These are phyloP conservation scores for Terebella lapidaria DNA, from an alignment of 2,888 invertebrate genomes.

Conservation along the genomic window DNA sequence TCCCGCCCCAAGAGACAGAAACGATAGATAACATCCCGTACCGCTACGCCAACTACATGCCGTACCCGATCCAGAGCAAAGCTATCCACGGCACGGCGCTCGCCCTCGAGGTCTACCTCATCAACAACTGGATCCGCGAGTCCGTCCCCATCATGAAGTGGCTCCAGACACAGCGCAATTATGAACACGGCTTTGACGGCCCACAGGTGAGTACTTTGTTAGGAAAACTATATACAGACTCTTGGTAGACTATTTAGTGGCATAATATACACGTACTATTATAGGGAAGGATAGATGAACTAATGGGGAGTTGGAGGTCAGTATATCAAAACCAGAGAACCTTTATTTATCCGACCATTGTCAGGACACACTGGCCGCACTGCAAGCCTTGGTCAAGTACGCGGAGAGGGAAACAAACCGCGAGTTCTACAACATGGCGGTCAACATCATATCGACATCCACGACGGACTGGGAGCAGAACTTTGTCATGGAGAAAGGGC, in stretches of 20 bases:
- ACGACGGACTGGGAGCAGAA: constrained; percentile 33
- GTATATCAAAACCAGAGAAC: no score
- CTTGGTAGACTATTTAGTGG: no score
- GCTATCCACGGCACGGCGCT: constrained; percentile 20
- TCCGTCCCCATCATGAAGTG: constrained; percentile 20
- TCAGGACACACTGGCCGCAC: constrained; percentile 79
- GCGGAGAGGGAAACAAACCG: constrained; percentile 41
- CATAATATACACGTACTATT: no score
- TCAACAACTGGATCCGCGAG: constrained; percentile 13
- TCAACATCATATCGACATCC: constrained; percentile 46
- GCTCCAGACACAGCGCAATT: constrained; percentile 17
- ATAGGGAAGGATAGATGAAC: no score
- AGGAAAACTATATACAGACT: no score
- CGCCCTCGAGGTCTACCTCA: constrained; percentile 19
- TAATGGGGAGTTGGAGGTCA: no score
- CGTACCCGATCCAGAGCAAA: constrained; percentile 4
- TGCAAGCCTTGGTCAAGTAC: constrained; percentile 71
- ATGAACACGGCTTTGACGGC: constrained; percentile 13
- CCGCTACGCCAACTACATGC: constrained; percentile 4
- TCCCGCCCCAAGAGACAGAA: constrained; percentile 11
- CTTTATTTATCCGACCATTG: no score
- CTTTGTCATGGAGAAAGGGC: not conserved
- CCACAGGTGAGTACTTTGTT: constrained; percentile 18
- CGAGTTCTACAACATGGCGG: constrained; percentile 38
- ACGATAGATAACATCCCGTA: constrained; percentile 16